These are phyloP conservation scores for Mesorhabditis spiculigera DNA, from an alignment of 2,888 invertebrate species.

Conservation along the genomic window DNA sequence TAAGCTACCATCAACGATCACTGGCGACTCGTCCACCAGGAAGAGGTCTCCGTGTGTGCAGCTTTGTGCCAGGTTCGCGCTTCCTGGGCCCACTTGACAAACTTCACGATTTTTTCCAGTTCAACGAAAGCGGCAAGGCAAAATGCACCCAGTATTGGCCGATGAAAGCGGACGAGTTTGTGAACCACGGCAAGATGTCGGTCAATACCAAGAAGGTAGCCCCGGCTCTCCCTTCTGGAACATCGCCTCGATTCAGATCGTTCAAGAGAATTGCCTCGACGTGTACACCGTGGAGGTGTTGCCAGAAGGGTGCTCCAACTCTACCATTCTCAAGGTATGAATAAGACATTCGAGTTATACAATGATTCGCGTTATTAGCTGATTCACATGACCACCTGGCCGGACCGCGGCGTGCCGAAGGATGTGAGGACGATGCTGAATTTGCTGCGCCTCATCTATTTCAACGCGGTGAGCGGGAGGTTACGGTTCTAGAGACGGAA, in stretches of 20 bases:
- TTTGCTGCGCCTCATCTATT: conserved; percentile 9
- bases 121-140: conserved; percentile 10
- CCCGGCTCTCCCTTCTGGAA: neutral
- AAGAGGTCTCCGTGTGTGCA: neutral
- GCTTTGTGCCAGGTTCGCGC: neutral
- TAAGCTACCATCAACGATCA: conserved; percentile 3
- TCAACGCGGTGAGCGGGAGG: neutral
- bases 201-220: conserved; percentile 10
- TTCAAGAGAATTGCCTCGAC: neutral
- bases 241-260: neutral
- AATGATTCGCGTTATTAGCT: neutral
- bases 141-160: conserved; percentile 16
- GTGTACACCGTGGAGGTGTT: conserved; percentile 12
- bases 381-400: conserved; percentile 12
- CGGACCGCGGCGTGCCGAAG: conserved; percentile 6
- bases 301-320: conserved; percentile 10
- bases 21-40: conserved; percentile 1
- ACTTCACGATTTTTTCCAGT: neutral
- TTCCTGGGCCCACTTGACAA: neutral
- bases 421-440: neutral
- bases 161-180: conserved; percentile 1
- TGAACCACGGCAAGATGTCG: conserved; percentile 3
- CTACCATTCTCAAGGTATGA: conserved; percentile 5
- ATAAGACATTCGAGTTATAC: neutral
- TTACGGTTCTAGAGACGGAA: no score